These are phyloP conservation scores for Coryphaenoides rupestris DNA, from an alignment of 2,113 vertebrate genomes.

Conservation along the genomic window DNA sequence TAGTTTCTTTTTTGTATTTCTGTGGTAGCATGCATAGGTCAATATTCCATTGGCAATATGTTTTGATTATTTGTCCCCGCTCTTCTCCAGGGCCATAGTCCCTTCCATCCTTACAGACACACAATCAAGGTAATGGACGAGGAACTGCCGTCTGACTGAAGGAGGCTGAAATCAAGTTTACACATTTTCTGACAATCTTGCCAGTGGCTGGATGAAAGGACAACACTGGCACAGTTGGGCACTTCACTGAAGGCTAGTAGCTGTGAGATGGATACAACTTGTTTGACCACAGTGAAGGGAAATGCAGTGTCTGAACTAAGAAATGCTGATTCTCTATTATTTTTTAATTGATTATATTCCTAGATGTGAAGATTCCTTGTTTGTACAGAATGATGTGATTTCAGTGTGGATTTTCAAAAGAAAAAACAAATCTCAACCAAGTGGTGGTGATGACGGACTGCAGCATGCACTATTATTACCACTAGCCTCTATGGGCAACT, in stretches of 20 bases:
- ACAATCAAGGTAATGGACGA: background rate
- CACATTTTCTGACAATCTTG: conserved; percentile 28
- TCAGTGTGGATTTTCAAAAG: conserved; percentile 48
- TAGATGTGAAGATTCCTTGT: conserved; percentile 58
- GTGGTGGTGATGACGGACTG: conserved; percentile 40
- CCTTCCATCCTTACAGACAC: background rate
- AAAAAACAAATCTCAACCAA: conserved; percentile 8
- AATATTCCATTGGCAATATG: background rate
- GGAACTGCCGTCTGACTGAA: too few species aligned
- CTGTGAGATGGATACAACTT: conserved; percentile 29
- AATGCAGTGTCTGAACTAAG: conserved; percentile 14
- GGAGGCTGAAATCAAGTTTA: too few species aligned
- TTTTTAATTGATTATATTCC: conserved; percentile 31
- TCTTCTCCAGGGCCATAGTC: background rate
- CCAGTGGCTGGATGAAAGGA: conserved; percentile 9
- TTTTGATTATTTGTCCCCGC: background rate
- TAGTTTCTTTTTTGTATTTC: background rate
- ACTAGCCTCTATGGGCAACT: conserved; percentile 43
- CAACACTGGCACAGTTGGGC: background rate
- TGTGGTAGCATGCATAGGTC: background rate
- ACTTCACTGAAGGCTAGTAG: background rate
- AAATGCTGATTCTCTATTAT: conserved; percentile 15
- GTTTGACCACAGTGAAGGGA: background rate
- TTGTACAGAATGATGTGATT: conserved; percentile 65
- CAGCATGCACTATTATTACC: conserved; percentile 50